These are phyloP conservation scores for Eulimnadia texana DNA, from an alignment of 1,140 invertebrate genomes.

Conservation along the genomic window DNA sequence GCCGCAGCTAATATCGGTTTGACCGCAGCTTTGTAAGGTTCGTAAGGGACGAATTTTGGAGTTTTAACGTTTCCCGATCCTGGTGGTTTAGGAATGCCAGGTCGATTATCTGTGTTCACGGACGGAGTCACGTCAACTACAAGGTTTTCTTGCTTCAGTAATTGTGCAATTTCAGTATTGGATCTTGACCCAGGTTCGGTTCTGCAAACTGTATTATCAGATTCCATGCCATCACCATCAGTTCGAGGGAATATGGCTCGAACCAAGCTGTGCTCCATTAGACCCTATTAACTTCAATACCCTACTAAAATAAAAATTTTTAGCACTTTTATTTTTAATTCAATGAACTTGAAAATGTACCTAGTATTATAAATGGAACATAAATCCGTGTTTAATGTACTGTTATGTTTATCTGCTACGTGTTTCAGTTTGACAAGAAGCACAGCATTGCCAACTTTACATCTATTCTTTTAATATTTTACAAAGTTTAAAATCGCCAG, in stretches of 20 bases:
- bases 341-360: no score
- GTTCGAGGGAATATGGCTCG: conserved; percentile 24
- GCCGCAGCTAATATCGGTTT: conserved; percentile 49
- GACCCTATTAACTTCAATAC: background rate
- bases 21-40: conserved; percentile 72
- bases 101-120: no score
- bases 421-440: background rate
- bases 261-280: background rate
- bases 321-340: no score
- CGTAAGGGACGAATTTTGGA: conserved; percentile 73
- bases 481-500: background rate
- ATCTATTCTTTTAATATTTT: background rate
- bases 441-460: background rate
- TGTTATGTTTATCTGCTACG: background rate
- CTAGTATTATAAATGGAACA: no score
- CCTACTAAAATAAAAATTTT: background rate
- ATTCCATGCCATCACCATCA: conserved; percentile 41
- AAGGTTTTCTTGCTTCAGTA: no score
- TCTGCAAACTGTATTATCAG: conserved; percentile 18
- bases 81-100: no score
- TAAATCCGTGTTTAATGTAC: no score
- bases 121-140: no score
- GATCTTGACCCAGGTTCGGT: conserved; percentile 26
- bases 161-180: no score
- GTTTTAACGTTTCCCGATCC: conserved; percentile 31